Base-by-base conservation (phyloP, 2,113 vertebrate species). In the Hiodon alosoides region DNA sequence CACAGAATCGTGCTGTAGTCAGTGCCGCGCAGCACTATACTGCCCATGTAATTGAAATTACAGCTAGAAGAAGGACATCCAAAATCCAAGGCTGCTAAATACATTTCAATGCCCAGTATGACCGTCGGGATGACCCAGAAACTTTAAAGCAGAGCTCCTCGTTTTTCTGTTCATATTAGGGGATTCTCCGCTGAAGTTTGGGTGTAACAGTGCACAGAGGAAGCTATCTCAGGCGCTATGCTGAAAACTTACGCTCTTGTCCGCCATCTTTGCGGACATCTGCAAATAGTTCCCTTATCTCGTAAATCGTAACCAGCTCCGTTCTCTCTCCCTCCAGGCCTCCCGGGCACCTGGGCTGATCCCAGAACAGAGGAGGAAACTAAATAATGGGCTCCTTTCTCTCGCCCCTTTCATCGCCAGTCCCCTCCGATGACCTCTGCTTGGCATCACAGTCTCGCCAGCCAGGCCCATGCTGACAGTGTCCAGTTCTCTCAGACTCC, bases 21-120 rank as follows among this genome's bases (percentile, higher is more conserved):
- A 58, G 53, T 31, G 60, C 47, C 67, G 58, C 69, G 72, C 55
- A 73, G 57, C 11, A 64, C 68, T 64, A 64, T 14, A 50, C 17
- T 69, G 64, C 72, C 55, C 50, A 17, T 67, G 69, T 83, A 79
- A 85, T 73, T 82, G 66, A 73, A 81, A 83, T 80, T 81, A 80
- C 81, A 86, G 80, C 69, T 61, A 54, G 62, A 74, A 60, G 54
- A 47, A 68, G 68, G 76, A 76, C 70, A 77, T 13, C 52, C 10
- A 31, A 31, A 31, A 31, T 31, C 31, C 31, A 31, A 31, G 31
- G 31, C 31, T 31, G 31, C 31, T 31, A 31, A 31, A 31, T 31
- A 31, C 31, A 31, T 31, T 31, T 31, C 31, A 31, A 31, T 31
- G 2, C 31, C 31, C 31, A 31, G 31, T 0, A 31, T 31, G 31